A percentile compares a stretch with the other conserved stretches of the same genome.
Evolutionary conservation across 1,140 invertebrate genomes (phyloP).

Genomic region (Drosophila ambigua): DNA sequence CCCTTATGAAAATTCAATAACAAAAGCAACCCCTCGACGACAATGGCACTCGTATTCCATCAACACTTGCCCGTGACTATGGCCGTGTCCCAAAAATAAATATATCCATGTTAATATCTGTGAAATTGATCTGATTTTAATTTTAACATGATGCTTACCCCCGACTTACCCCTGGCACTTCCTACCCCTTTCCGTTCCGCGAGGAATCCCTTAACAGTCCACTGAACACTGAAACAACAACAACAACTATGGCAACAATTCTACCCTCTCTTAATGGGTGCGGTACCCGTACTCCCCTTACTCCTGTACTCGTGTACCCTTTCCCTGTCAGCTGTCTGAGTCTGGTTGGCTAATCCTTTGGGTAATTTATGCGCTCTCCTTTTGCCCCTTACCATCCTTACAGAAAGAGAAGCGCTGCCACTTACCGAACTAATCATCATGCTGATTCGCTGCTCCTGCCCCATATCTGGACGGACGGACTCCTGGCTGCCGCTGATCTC

Average conservation of each 20-base stretch:
- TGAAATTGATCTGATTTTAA: slow-evolving; percentile 82
- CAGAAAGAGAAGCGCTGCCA: slow-evolving; percentile 52
- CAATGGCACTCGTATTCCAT: slow-evolving; percentile 21
- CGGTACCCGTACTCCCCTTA: neutral
- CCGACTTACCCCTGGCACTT: neutral
- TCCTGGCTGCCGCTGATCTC: slow-evolving; percentile 9
- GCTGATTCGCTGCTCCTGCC: slow-evolving; percentile 34
- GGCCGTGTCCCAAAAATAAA: slow-evolving; percentile 35
- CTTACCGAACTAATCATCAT: slow-evolving; percentile 80
- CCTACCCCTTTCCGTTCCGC: slow-evolving; percentile 8
- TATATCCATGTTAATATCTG: slow-evolving; percentile 72
- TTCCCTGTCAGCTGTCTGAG: slow-evolving; percentile 59
- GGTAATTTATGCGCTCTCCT: slow-evolving; percentile 74
- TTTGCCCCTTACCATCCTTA: slow-evolving; percentile 31
- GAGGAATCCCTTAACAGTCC: slow-evolving; percentile 71
- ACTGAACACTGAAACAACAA: slow-evolving; percentile 60
- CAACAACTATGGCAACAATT: neutral
- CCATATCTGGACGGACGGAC: neutral
- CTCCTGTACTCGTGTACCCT: slow-evolving; percentile 5
- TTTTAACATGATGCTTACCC: slow-evolving; percentile 57
- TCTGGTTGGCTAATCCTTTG: slow-evolving; percentile 75
- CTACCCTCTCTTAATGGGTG: slow-evolving; percentile 35
- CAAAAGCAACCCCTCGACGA: slow-evolving; percentile 54
- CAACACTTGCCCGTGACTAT: slow-evolving; percentile 55
- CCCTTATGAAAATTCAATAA: slow-evolving; percentile 25